A percentile compares a stretch with the other conserved stretches of the same genome.
phyloP scores from a whole-genome alignment of 2,113 vertebrate species.

The Tragelaphus scriptus region DNA sequence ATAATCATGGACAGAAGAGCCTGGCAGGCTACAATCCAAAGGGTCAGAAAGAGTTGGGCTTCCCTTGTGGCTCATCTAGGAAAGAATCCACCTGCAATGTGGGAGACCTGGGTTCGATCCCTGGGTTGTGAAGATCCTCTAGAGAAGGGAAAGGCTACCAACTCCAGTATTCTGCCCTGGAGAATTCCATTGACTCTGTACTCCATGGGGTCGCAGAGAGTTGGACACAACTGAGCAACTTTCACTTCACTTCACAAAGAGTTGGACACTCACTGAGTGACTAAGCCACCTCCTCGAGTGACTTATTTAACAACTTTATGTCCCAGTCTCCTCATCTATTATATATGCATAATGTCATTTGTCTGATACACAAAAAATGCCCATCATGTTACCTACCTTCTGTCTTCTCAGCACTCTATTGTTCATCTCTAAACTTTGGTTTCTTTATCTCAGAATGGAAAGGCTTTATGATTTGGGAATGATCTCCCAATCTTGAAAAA shows the following conservation, averaged over 20 bases:
- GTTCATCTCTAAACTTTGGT: neutral
- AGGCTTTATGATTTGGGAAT: neutral
- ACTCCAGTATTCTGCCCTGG: neutral
- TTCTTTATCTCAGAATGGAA: neutral
- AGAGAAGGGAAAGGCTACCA: neutral
- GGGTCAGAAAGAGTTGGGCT: neutral
- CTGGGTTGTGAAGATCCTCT: neutral
- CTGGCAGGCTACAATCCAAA: neutral
- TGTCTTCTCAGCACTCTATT: neutral
- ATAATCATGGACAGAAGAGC: neutral
- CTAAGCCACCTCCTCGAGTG: neutral
- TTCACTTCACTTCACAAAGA: neutral
- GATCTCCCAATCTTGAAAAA: neutral
- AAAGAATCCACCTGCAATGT: neutral
- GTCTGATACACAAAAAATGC: neutral
- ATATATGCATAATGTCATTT: neutral
- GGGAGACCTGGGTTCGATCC: neutral
- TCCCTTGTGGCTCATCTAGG: neutral
- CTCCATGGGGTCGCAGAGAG: rapidly evolving
- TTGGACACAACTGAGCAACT: neutral
- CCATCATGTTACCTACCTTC: neutral
- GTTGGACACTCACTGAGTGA: neutral
- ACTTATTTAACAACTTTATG: neutral
- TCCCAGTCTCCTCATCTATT: neutral
- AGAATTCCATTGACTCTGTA: neutral